These are phyloP conservation scores for Seriola quinqueradiata DNA, from an alignment of 2,113 vertebrate genomes.

Conservation along the genomic window DNA sequence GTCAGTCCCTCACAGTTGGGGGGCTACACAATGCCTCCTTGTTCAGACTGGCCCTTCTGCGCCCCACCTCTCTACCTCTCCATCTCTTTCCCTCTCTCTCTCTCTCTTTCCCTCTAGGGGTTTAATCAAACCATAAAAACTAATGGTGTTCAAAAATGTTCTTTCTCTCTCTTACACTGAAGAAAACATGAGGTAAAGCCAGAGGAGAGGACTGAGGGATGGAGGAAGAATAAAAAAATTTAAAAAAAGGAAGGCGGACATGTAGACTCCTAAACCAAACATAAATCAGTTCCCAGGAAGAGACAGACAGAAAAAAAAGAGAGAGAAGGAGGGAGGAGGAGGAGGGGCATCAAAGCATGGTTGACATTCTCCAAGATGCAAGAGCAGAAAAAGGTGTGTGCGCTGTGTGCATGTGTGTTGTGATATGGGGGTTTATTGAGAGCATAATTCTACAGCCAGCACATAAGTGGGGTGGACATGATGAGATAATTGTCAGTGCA, in stretches of 20 bases:
- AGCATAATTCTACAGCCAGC: constrained; percentile 61
- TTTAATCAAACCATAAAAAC: constrained; percentile 65
- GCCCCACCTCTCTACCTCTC: constrained; percentile 73
- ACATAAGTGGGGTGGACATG: constrained; percentile 50
- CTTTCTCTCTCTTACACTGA: neutral
- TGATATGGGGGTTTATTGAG: constrained; percentile 13
- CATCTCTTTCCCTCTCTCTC: constrained; percentile 35
- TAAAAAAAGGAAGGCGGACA: constrained; percentile 54
- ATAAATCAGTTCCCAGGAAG: constrained; percentile 74
- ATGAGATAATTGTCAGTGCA: constrained; percentile 46
- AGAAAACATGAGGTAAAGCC: neutral
- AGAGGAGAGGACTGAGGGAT: constrained; percentile 12
- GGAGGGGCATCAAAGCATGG: constrained; percentile 74
- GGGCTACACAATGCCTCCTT: constrained; percentile 81
- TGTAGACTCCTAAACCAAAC: constrained; percentile 54
- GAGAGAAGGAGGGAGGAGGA: constrained; percentile 33
- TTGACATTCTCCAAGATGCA: constrained; percentile 69
- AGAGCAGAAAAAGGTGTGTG: constrained; percentile 47
- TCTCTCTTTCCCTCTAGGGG: constrained; percentile 50
- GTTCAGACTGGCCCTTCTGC: constrained; percentile 74
- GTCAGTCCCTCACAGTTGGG: constrained; percentile 80
- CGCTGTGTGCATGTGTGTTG: constrained; percentile 2
- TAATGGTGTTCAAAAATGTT: constrained; percentile 43
- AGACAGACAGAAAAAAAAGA: constrained; percentile 36
- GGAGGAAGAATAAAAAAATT: constrained; percentile 25